Evolutionary conservation across 2,797 vertebrate species (phyloP), one percentile per base, ranked within the genome.

Genomic region (Hybognathus amarus): DNA sequence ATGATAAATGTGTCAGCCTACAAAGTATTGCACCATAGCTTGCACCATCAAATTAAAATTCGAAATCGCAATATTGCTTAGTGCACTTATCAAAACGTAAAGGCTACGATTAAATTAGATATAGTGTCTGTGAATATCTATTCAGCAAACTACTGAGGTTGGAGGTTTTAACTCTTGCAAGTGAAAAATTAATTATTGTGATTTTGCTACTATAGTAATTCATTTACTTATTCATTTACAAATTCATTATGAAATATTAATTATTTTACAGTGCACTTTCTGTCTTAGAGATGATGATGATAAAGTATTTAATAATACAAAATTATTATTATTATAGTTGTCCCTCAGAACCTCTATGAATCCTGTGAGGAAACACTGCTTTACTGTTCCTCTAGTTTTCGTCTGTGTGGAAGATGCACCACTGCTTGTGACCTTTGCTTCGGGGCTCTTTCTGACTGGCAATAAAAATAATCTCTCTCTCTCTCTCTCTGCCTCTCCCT

Each of bases 391-490:
- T 56, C 33, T 40, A 11, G n/a, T n/a, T 79, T 50, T 22, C 42
- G 42, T 52, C 42, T 38, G 2, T 45, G 54, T 73, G 79, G 33
- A 79, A 59, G 54, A 80, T 36, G 38, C 77, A 63, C 52, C 6
- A 61, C 78, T 74, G 71, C 76, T 82, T 86, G 33, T 68, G 80
- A 83, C 80, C 80, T 83, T 83, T 83, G 71, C 45, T 45, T 38
- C 33, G 67, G 61, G 59, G 54, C 45, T 63, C 22, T 56, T 52
- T 82, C 33, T 76, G 17, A 67, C 70, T 11, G 1, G 17, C 59
- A 54, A 30, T 82, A 30, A 82, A 82, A 82, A 56, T 52, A 82
- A 81, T 54, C 68, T 36, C 33, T 36, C 33, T 36, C 33, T 5
- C 36, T 76, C n/a, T 80, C 17, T 86, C 77, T 70, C 54, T 80